Evolutionary conservation across 2,113 vertebrate genomes (phyloP), one percentile per base, ranked within the genome.

Genomic region (Lasiurus cinereus): DNA sequence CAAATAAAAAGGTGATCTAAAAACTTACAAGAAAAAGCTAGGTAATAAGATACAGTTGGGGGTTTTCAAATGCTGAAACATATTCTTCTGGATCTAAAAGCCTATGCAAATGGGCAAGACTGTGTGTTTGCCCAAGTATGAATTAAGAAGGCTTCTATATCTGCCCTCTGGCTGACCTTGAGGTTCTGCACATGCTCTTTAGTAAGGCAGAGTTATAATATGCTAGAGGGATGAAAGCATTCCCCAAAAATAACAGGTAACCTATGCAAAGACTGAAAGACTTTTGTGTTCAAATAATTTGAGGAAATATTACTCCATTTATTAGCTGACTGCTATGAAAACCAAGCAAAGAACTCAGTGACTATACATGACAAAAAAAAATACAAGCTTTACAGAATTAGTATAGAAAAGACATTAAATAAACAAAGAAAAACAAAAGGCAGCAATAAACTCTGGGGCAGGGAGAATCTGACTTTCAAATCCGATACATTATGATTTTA

Each of bases 1-100:
- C 36, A 88, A 83, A 70, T 88, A 83, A 92, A n/a, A 83, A 88
- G 50, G 21, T 83, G 18, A n/a, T 2, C 39, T 70, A 77, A 95
- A 92, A 62, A 52, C n/a, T 29, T 52, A 69, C 22, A 92, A 70
- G 52, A 29, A 88, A 70, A 88, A 76, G 27, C n/a, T 66, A 88
- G n/a, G 14, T 8, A 64, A 88, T 36, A 18, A 83, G 24, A 88
- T 77, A 6, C 29, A 56, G 1, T 21, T 19, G 9, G 5, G 7
- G 4, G 8, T 16, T 43, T 92, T 88, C 4, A 59, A 83, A 83
- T 83, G 31, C 8, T 88, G 22, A 52, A 62, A 52, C 19, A 83
- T 39, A 70, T n/a, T 83, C 27, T 16, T 83, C 14, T 0, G 36
- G 24, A 48, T 78, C 39, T 64, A 62, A 50, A 95, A 83, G 50